Percentiles rank a stretch among this genome's conserved stretches.
phyloP scores from a whole-genome alignment of 2,888 invertebrate species.

The Unio delphinus region DNA sequence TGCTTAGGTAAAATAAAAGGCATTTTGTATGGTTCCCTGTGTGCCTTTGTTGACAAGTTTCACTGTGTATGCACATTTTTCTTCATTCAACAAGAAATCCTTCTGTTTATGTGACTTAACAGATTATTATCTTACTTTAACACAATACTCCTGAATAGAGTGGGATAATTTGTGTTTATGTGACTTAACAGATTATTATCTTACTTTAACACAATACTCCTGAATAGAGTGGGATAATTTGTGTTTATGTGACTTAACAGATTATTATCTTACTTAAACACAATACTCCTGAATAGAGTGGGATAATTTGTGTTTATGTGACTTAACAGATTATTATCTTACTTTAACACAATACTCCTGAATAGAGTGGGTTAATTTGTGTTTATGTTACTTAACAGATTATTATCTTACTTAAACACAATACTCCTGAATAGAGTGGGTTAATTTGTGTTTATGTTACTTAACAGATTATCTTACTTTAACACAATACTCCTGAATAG shows the following conservation, averaged over 20 bases:
- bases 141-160: constrained; percentile 79
- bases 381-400: constrained; percentile 66
- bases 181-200: constrained; percentile 12
- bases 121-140: constrained; percentile 48
- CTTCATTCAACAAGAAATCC: no score
- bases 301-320: constrained; percentile 76
- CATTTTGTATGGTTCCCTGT: no score
- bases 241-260: constrained; percentile 71
- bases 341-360: constrained; percentile 76
- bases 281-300: constrained; percentile 81
- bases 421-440: constrained; percentile 80
- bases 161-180: constrained; percentile 79
- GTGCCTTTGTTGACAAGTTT: no score
- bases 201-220: constrained; percentile 75
- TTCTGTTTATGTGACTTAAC: no score
- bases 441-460: constrained; percentile 76
- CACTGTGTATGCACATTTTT: no score
- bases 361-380: constrained; percentile 79
- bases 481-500: constrained; percentile 78
- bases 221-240: constrained; percentile 79
- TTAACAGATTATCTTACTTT: constrained; percentile 45
- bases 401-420: constrained; percentile 69
- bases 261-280: constrained; percentile 51
- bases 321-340: constrained; percentile 23
- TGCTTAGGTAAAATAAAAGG: no score